phyloP scores from a whole-genome alignment of 2,888 invertebrate genomes.

The Catocala sponsa region DNA sequence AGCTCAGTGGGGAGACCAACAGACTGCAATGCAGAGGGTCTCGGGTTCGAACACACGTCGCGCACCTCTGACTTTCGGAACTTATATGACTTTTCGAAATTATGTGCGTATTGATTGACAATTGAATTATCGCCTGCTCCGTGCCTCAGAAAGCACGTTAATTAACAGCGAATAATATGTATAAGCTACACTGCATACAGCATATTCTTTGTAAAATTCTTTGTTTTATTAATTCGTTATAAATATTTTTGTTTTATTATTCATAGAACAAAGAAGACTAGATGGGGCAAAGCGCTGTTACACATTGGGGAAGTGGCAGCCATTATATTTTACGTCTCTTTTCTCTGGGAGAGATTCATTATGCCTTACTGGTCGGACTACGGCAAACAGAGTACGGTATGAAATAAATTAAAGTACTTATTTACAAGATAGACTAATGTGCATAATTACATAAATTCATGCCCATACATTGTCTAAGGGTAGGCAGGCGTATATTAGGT shows the following conservation, averaged over 20 bases:
- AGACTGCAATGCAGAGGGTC: too few species aligned
- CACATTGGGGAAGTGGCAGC: conserved; percentile 93
- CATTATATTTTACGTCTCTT: conserved; percentile 94
- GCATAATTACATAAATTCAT: too few species aligned
- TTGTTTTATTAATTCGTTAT: neutral
- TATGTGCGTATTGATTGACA: too few species aligned
- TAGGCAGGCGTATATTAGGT: too few species aligned
- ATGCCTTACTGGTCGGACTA: conserved; percentile 90
- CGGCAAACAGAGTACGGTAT: conserved; percentile 83
- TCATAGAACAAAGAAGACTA: conserved; percentile 90
- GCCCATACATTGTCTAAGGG: too few species aligned
- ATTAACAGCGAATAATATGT: conserved; percentile 1
- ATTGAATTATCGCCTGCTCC: too few species aligned
- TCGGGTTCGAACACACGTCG: too few species aligned
- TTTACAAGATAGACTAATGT: too few species aligned
- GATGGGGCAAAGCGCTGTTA: conserved; percentile 92
- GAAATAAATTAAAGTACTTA: neutral
- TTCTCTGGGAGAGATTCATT: conserved; percentile 93
- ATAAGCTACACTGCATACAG: neutral
- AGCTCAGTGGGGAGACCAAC: too few species aligned
- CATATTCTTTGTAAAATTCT: neutral
- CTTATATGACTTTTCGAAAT: too few species aligned
- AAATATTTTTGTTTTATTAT: conserved; percentile 52
- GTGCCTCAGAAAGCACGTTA: too few species aligned
- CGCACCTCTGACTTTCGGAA: too few species aligned